Base-by-base conservation (phyloP, 2,888 invertebrate genomes). In the Cryptocephalus primarius region DNA sequence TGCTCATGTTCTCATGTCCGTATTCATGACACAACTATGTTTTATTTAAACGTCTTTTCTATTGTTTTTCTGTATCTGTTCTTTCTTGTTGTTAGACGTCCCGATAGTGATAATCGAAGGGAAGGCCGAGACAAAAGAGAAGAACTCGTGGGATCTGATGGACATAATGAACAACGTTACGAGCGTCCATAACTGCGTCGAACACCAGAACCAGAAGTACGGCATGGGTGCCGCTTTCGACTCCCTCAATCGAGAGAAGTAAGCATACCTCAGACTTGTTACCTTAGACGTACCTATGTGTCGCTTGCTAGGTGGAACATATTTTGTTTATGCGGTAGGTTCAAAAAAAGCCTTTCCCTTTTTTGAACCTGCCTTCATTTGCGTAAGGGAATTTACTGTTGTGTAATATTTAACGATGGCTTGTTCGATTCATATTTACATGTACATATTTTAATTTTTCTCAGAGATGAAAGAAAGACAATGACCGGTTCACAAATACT, bases 81-180 rank as follows among this genome's bases (percentile, higher is more conserved):
- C n/a, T n/a, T 11, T 31, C 12, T 33, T 39, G 12, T 43, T 53
- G 58, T 43, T 40, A 67, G 68, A 65, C 39, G 62, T 65, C 33
- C 60, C 66, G 8, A 63, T 61, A 45, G 61, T 64, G 45, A 54
- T 60, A 36, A 49, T 60, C 9, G 67, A 67, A 47, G 68, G 67
- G 33, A 62, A 62, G 43, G 53, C 58, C 43, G 75, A 81, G 55
- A 22, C 6, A 22, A 22, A 22, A 6, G 22, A 22, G 22, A 22
- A 22, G 6, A 36, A 36, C 12, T 79, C 80, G 11, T 85, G 84
- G 85, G 81, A 81, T 61, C 79, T 84, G 36, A 79, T 82, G 60
- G 83, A 85, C 44, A 77, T 85, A 9, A 82, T 85, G 77, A 81
- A 78, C 58, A 84, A 83, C 60, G 82, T 83, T 0, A 82, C 82